A percentile compares a stretch with the other conserved stretches of the same genome.
phyloP scores from a whole-genome alignment of 2,888 invertebrate genomes.

The Hyalella azteca region DNA sequence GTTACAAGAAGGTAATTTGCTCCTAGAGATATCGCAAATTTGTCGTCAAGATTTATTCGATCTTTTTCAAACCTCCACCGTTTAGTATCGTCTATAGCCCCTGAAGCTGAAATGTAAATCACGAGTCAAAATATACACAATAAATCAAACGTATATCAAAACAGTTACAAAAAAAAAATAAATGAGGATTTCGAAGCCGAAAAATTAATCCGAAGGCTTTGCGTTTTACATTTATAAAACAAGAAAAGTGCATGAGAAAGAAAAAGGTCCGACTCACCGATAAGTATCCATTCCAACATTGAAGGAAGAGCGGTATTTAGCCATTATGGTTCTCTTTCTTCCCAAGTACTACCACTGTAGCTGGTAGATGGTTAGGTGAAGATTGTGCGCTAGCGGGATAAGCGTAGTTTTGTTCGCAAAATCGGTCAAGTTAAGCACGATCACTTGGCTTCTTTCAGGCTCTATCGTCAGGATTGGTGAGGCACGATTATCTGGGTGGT shows the following conservation, averaged over 20 bases:
- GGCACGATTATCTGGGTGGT: too few relatives aligned
- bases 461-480: too few relatives aligned
- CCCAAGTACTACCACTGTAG: slow-evolving; percentile 1
- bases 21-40: too few relatives aligned
- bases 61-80: too few relatives aligned
- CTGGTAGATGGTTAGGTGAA: not conserved
- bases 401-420: not conserved
- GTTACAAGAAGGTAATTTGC: too few relatives aligned
- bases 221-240: too few relatives aligned
- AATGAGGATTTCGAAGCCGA: too few relatives aligned
- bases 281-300: not conserved
- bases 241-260: not conserved
- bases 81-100: not conserved
- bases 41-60: too few relatives aligned
- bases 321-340: not conserved
- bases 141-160: not conserved
- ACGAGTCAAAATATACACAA: not conserved
- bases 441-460: too few relatives aligned
- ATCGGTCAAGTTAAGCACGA: not conserved
- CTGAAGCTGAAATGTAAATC: not conserved
- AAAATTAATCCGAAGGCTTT: too few relatives aligned
- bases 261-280: not conserved
- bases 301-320: not conserved
- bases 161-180: too few relatives aligned
- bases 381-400: not conserved